Percentiles rank a stretch among this genome's conserved stretches.
Conservation (phyloP, 2,797 vertebrate species). For the Ctenosaura bakeri region DNA sequence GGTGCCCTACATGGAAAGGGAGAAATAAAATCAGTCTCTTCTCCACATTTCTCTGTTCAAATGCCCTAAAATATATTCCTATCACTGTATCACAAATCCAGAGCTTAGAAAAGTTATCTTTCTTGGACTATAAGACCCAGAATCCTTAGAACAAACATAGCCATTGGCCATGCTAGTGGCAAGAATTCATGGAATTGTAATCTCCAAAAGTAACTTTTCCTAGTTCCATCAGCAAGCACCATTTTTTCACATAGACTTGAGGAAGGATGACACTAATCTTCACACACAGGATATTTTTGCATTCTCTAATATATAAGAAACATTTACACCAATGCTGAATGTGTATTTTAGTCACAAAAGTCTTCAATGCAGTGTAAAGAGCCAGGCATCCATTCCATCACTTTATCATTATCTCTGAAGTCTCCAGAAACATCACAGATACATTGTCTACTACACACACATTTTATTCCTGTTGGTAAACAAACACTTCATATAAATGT, state of each 20-base stretch:
- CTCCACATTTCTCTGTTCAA: neutral
- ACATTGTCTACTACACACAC: neutral
- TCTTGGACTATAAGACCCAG: too few species aligned
- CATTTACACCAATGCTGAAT: neutral
- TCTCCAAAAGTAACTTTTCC: too few species aligned
- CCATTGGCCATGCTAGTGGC: too few species aligned
- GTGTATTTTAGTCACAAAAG: neutral
- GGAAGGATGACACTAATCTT: neutral
- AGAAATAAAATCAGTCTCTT: neutral
- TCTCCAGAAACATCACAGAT: neutral
- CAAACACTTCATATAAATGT: neutral
- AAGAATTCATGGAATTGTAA: too few species aligned
- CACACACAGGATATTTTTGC: too few species aligned
- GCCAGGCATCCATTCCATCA: neutral
- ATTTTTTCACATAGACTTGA: too few species aligned
- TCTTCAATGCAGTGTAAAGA: neutral
- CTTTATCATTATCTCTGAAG: neutral
- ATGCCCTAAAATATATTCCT: neutral
- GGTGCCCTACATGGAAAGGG: neutral
- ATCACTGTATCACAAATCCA: too few species aligned
- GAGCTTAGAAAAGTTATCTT: too few species aligned
- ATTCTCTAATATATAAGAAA: neutral
- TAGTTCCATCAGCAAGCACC: too few species aligned
- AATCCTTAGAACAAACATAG: too few species aligned
- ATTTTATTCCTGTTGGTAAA: neutral